These are phyloP conservation scores for Saxidomus purpurata DNA, from an alignment of 1,140 invertebrate genomes.

Conservation along the genomic window DNA sequence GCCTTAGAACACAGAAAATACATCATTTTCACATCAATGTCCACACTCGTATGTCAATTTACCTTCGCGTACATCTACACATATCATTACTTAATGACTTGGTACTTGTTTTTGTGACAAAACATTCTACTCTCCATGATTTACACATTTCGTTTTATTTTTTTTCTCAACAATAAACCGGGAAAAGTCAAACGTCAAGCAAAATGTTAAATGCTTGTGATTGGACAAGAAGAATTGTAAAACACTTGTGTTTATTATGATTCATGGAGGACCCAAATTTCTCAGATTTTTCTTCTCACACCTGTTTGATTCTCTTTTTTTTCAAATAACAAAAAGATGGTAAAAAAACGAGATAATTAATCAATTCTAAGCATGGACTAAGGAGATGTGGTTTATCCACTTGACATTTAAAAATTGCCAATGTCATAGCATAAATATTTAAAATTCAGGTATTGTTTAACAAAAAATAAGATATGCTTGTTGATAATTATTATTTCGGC, in stretches of 20 bases:
- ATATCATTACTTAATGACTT: slow-evolving; percentile 55
- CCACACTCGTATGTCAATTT: slow-evolving; percentile 31
- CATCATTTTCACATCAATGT: slow-evolving; percentile 59
- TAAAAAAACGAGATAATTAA: neutral
- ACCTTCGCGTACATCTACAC: neutral
- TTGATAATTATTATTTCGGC: neutral
- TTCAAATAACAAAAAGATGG: neutral
- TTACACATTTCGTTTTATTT: slow-evolving; percentile 29
- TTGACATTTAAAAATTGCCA: neutral
- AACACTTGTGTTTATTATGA: slow-evolving; percentile 10
- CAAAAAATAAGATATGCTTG: neutral
- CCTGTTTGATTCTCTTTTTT: neutral
- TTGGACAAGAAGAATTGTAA: slow-evolving; percentile 43
- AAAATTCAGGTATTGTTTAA: neutral
- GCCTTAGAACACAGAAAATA: slow-evolving; percentile 21
- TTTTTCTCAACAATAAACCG: slow-evolving; percentile 50
- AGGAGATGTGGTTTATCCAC: neutral
- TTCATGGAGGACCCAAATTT: slow-evolving; percentile 1
- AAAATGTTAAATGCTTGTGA: slow-evolving; percentile 29
- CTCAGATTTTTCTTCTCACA: neutral
- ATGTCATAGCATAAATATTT: slow-evolving; percentile 9
- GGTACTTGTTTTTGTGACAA: slow-evolving; percentile 50
- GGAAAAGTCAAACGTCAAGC: slow-evolving; percentile 60
- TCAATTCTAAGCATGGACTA: slow-evolving; percentile 6
- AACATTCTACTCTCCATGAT: slow-evolving; percentile 33